phyloP scores from a whole-genome alignment of 2,888 invertebrate species.

The Acleris cristana region DNA sequence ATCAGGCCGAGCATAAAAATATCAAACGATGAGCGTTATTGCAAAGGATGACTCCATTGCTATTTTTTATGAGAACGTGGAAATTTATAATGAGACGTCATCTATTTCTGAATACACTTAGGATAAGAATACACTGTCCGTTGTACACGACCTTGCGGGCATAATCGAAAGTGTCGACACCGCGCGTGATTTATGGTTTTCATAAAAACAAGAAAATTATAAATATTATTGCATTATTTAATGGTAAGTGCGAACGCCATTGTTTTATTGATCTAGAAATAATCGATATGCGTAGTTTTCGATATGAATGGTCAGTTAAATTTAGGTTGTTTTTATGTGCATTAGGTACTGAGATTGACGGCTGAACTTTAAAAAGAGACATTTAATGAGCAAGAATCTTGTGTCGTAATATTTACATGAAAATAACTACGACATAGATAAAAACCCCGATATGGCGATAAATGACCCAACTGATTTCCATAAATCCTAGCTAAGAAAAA shows the following conservation, averaged over 20 bases:
- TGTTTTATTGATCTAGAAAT: constrained; percentile 66
- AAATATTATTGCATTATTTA: constrained; percentile 69
- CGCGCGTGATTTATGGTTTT: constrained; percentile 71
- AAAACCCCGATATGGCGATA: too few species aligned
- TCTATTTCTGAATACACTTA: constrained; percentile 75
- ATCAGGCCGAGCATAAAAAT: constrained; percentile 51
- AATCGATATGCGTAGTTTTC: constrained; percentile 48
- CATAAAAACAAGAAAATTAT: constrained; percentile 66
- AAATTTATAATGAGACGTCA: constrained; percentile 76
- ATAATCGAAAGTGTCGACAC: constrained; percentile 82
- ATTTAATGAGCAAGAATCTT: constrained; percentile 20
- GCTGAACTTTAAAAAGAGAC: constrained; percentile 22
- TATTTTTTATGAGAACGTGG: constrained; percentile 74
- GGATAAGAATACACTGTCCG: constrained; percentile 69
- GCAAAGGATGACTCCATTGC: constrained; percentile 73
- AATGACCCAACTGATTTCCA: too few species aligned
- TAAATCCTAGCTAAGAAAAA: too few species aligned
- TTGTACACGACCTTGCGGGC: constrained; percentile 69
- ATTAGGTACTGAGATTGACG: constrained; percentile 19
- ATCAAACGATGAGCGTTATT: constrained; percentile 49
- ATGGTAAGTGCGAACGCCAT: constrained; percentile 59
- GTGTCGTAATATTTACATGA: constrained; percentile 5
- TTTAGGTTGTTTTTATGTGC: constrained; percentile 11
- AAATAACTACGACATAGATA: not conserved
- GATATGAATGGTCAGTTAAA: constrained; percentile 33